Evolutionary conservation across 2,797 vertebrate genomes (phyloP).

Genomic region (Acanthurus leucopareius): DNA sequence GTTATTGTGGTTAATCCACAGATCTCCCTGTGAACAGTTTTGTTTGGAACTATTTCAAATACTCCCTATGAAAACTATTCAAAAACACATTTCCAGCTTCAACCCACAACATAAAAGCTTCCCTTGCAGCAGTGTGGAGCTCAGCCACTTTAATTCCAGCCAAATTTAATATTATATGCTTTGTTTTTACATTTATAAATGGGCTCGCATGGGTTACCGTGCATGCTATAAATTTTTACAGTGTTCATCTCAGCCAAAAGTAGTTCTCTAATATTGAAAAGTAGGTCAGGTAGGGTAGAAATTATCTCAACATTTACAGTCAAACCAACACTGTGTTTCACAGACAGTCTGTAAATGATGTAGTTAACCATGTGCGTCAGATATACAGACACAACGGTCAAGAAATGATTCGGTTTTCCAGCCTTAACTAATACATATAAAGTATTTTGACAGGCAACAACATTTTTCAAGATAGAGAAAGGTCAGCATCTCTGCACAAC

Average conservation of each 20-base stretch:
- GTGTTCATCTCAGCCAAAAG: conserved; percentile 7
- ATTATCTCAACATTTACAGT: background rate
- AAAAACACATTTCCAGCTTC: conserved; percentile 24
- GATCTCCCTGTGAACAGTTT: conserved; percentile 33
- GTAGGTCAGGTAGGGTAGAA: background rate
- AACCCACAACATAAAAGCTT: conserved; percentile 29
- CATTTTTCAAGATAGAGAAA: background rate
- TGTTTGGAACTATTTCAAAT: conserved; percentile 33
- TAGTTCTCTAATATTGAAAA: background rate
- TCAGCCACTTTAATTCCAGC: conserved; percentile 16
- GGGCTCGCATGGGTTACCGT: background rate
- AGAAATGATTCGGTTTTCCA: background rate
- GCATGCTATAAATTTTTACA: background rate
- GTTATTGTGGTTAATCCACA: conserved; percentile 36
- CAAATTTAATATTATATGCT: conserved; percentile 26
- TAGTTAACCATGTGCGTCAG: background rate
- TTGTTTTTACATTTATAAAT: conserved; percentile 23
- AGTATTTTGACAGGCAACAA: background rate
- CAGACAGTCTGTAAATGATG: background rate
- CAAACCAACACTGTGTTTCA: background rate
- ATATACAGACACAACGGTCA: background rate
- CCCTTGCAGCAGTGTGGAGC: conserved; percentile 17
- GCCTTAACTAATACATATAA: background rate
- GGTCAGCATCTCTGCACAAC: background rate
- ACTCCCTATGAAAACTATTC: conserved; percentile 24